phyloP scores from a whole-genome alignment of 2,797 vertebrate genomes.

The Sibirionetta formosa region DNA sequence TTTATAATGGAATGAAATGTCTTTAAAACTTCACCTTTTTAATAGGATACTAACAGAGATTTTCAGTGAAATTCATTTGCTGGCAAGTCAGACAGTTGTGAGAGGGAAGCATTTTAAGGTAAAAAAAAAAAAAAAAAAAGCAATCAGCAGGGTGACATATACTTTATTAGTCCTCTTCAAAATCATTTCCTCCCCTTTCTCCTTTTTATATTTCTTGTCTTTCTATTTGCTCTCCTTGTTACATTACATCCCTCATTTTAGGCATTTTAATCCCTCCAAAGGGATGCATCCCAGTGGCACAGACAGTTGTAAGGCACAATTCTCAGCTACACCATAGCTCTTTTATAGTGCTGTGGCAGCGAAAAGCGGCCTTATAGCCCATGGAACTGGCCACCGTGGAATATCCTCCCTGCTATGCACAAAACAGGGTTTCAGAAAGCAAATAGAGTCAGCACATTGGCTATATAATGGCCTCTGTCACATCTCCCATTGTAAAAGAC shows the following conservation, averaged over 20 bases:
- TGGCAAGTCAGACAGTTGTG: constrained; percentile 24
- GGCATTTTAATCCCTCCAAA: constrained; percentile 68
- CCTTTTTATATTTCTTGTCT: constrained; percentile 52
- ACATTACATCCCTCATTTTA: constrained; percentile 53
- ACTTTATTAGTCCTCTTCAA: constrained; percentile 52
- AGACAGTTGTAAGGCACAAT: constrained; percentile 39
- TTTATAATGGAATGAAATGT: constrained; percentile 59
- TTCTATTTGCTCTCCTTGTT: constrained; percentile 13
- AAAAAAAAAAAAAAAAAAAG: neutral
- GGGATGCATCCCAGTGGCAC: constrained; percentile 62
- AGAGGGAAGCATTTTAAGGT: constrained; percentile 17
- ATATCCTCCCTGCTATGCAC: neutral
- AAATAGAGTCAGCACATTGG: constrained; percentile 30
- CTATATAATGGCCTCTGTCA: neutral
- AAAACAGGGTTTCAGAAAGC: constrained; percentile 7
- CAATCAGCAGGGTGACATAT: constrained; percentile 58
- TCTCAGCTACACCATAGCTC: constrained; percentile 25
- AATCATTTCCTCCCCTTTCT: constrained; percentile 38
- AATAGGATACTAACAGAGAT: constrained; percentile 58
- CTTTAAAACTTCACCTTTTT: constrained; percentile 72
- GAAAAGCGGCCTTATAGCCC: constrained; percentile 46
- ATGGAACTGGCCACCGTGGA: constrained; percentile 63
- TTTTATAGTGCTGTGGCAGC: constrained; percentile 48
- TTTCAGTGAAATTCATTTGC: constrained; percentile 21
- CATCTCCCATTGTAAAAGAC: neutral